phyloP scores from a whole-genome alignment of 2,113 vertebrate species.

The Hypocryptadius cinnamomeus region DNA sequence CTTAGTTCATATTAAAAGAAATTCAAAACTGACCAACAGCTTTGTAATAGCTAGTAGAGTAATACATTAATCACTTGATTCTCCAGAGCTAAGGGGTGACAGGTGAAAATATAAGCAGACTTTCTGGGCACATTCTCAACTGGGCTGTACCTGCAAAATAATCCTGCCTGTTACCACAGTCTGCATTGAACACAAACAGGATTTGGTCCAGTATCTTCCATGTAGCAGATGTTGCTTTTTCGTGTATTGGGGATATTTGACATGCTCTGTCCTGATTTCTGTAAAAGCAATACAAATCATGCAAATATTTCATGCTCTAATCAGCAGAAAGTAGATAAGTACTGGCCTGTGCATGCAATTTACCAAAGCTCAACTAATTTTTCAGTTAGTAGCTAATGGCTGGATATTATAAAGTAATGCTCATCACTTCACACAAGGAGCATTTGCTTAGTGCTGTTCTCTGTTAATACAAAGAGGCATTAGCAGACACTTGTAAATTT shows the following conservation, averaged over 20 bases:
- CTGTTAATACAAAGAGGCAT: conserved; percentile 57
- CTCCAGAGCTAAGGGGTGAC: not conserved
- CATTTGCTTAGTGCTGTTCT: conserved; percentile 46
- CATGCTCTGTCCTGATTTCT: conserved; percentile 26
- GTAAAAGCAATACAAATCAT: conserved; percentile 45
- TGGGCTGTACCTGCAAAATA: not conserved
- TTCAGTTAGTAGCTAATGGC: conserved; percentile 56
- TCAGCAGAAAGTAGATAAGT: conserved; percentile 51
- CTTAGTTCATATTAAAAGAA: not conserved
- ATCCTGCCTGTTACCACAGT: not conserved
- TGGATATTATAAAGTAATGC: conserved; percentile 56
- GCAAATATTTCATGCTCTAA: conserved; percentile 52
- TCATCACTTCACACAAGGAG: conserved; percentile 38
- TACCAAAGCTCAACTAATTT: conserved; percentile 59
- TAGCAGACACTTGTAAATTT: conserved; percentile 64
- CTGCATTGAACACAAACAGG: not conserved
- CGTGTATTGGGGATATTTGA: conserved; percentile 1
- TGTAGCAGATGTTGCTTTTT: not conserved
- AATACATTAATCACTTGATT: conserved; percentile 23
- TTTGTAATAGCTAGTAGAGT: not conserved
- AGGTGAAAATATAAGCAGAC: not conserved
- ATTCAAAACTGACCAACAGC: not conserved
- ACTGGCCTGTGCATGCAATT: conserved; percentile 38
- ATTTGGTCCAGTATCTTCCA: not conserved
- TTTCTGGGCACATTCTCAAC: not conserved